Evolutionary conservation across 2,888 invertebrate species (phyloP), one percentile per base, ranked within the genome.

Genomic region (Xanthia icteritia): DNA sequence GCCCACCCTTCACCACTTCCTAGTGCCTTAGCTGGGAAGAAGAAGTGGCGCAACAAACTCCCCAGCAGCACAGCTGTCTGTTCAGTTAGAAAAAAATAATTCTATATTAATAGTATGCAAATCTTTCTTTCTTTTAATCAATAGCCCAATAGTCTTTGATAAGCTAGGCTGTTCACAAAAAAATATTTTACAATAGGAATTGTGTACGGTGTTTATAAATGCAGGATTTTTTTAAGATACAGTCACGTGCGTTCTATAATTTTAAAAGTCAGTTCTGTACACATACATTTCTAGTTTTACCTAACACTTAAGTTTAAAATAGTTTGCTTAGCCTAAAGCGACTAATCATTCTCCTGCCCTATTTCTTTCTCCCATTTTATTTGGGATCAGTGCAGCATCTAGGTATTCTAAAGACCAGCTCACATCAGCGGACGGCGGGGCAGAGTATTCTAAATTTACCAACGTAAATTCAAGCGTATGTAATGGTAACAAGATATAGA

Each of bases 281-380:
- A 9, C 17, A 13, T 31, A 9, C 17, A 13, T 31, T 68, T 68
- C 3, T 23, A 39, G 1, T 56, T 42, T 23, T 42, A 17, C 2
- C 20, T 70, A 48, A 56, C 23, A 45, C 27, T n/a, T 23, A 39
- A 17, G 23, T 66, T 13, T 71, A 20, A 42, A 13, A 48, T 58
- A 56, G 13, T 45, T 66, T 39, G 65, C 76, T 39, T 56, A n/a
- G 20, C 60, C 27, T 75, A 17, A 61, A 65, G 48, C 56, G 23
- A 76, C 23, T 66, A 66, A 66, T 45, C 1, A n/a, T 31, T 0
- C 4, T 6, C 13, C 31, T 31, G 31, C 31, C 31, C 31, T 31
- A 2, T 31, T 31, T 31, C 31, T 31, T 31, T 31, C 31, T 5
- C 15, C 13, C 13, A n/a, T 31, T 48, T 31, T 27, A 13, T 23